Evolutionary conservation across 2,888 invertebrate genomes (phyloP), one percentile per base, ranked within the genome.

Genomic region (Ophonus ardosiacus): DNA sequence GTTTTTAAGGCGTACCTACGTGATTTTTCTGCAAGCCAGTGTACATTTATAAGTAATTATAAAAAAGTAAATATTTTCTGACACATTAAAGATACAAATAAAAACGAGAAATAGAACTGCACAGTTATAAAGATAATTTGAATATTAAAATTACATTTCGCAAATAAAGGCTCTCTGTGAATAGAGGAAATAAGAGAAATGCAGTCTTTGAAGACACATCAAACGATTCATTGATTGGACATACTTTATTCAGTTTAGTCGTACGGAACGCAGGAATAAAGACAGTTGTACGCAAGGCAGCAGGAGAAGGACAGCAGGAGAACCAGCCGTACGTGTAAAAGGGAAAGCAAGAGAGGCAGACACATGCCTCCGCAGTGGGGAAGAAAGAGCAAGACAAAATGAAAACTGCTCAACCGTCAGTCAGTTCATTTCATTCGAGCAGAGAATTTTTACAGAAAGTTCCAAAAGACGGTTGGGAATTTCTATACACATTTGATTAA

Each of bases 191-290:
- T 21, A 61, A 63, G 78, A 74, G 61, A 61, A 74, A 76, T 61
- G 83, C 57, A 57, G 31, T 59, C 80, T 71, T 79, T 79, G 79
- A 79, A 84, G 24, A 15, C 10, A 85, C 85, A 80, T 85, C 85
- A 85, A 85, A 85, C 85, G 85, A 65, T 59, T 38, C 80, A 85
- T 85, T 85, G 85, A 85, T 85, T 85, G 85, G 80, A 85, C 68
- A 85, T 80, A 79, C 85, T 85, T 84, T 84, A 84, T 84, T 84
- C 79, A 84, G 84, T 84, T 84, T 84, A 84, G 78, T 84, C 84
- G 79, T 76, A 78, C 31, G 84, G 78, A 84, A 84, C 79, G 78
- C 71, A 63, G 65, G 56, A 76, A 76, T 74, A 74, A 74, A 74
- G 71, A 74, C 43, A 74, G 71, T 43, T 74, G 10, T 43, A 74